Conservation (phyloP, 2,113 vertebrate genomes). For the Noturus placidus region DNA sequence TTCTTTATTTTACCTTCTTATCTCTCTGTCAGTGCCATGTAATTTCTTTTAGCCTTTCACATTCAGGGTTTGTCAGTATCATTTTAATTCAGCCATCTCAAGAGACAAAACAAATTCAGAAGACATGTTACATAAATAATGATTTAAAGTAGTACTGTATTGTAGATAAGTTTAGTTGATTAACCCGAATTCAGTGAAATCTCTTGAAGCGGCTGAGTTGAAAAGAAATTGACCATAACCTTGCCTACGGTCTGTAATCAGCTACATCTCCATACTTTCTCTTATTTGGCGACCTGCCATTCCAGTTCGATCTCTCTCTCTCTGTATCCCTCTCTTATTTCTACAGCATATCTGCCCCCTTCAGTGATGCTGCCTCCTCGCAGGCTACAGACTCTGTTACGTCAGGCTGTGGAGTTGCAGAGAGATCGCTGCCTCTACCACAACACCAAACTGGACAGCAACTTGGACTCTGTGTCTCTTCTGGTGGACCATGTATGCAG, state of each 20-base stretch:
- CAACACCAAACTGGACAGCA: constrained; percentile 92
- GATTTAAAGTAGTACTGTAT: too few species aligned
- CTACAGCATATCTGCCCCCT: constrained; percentile 88
- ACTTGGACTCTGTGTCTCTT: constrained; percentile 90
- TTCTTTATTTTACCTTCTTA: constrained; percentile 18
- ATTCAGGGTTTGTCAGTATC: constrained; percentile 48
- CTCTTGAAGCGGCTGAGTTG: constrained; percentile 47
- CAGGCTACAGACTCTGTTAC: constrained; percentile 89
- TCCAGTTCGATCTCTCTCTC: constrained; percentile 27
- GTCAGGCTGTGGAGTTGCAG: constrained; percentile 94
- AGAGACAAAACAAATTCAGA: constrained; percentile 44
- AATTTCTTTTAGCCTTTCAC: constrained; percentile 47
- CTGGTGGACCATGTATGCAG: constrained; percentile 95
- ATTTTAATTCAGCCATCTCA: constrained; percentile 43
- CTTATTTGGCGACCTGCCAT: constrained; percentile 24
- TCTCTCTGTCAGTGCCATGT: constrained; percentile 50
- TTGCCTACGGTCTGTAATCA: constrained; percentile 27
- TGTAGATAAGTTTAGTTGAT: background rate
- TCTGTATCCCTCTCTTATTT: constrained; percentile 31
- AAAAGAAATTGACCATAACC: constrained; percentile 44
- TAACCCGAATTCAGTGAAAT: constrained; percentile 38
- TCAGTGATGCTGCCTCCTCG: constrained; percentile 97
- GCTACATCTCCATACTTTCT: constrained; percentile 34
- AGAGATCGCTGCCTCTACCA: constrained; percentile 95
- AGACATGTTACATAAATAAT: background rate